Base-by-base conservation (phyloP, 2,888 invertebrate genomes). In the Pandemis heparana region DNA sequence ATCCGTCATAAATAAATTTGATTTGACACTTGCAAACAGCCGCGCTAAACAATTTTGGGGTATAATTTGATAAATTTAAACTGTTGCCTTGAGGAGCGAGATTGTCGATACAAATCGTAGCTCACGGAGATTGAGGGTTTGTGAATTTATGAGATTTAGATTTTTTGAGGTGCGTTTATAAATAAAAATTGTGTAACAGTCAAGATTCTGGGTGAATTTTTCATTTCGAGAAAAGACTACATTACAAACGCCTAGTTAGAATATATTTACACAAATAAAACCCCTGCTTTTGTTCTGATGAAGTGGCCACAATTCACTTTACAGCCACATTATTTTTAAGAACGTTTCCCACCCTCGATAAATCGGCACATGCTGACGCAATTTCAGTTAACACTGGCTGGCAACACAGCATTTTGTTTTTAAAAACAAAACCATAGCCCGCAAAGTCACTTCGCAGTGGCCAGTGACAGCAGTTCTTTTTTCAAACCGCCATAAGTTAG, bases 1-100 rank as follows among this genome's bases (percentile, higher is more conserved):
- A 90, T 88, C 90, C 88, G 84, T 87, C 89, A 89, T 92, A 92
- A 93, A 92, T 92, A 89, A 89, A 89, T 92, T 89, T 87, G 85
- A 89, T 92, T 90, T 91, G 92, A 92, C 92, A 90, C 86, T 84
- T 80, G 83, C 86, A 88, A 92, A 91, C 85, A 87, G 79, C 79
- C 80, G 68, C 76, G 81, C 82, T 78, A 86, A 88, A 88, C 86
- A 86, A 88, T 90, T 86, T 87, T 78, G 78, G 78, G 77, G 79
- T 79, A 78, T 79, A 82, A 83, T 78, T 78, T 78, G 74, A 77
- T 77, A 69, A 81, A 82, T 77, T 76, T 75, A 76, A 80, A 81
- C 75, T 72, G 75, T 80, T 80, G 79, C 41, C 61, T 75, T 70
- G 71, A 59, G 65, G 60, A 32, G 43, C 32, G 23, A 48, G 72